Evolutionary conservation across 1,140 invertebrate species (phyloP).

Genomic region (Charaxes varanes): DNA sequence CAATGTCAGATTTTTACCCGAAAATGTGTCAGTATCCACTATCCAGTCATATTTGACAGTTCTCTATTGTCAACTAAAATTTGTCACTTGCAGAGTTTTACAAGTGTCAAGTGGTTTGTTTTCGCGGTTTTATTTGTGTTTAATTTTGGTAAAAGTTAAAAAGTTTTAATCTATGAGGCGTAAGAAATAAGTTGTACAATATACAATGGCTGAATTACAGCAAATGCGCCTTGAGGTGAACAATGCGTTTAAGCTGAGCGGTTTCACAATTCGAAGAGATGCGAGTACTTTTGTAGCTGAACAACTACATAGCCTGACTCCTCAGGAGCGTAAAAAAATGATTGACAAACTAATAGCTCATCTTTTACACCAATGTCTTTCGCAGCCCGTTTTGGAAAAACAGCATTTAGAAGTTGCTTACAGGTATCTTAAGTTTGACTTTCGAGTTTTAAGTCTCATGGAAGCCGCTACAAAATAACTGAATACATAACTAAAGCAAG

Average conservation of each 20-base stretch:
- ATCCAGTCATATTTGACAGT: too few relatives aligned
- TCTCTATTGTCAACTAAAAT: too few relatives aligned
- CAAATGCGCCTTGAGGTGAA: conserved; percentile 49
- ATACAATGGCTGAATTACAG: conserved; percentile 42
- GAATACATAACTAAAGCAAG: too few relatives aligned
- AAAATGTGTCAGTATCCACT: too few relatives aligned
- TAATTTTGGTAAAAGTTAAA: neutral
- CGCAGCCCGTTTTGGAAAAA: conserved; percentile 81
- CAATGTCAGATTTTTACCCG: too few relatives aligned
- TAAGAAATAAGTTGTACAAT: neutral
- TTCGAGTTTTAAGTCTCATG: too few relatives aligned
- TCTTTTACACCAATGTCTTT: conserved; percentile 81
- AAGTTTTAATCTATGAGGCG: neutral
- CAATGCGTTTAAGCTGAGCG: conserved; percentile 59
- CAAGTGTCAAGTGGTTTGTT: too few relatives aligned
- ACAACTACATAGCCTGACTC: conserved; percentile 55
- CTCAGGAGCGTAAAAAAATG: conserved; percentile 63
- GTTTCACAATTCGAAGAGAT: conserved; percentile 57
- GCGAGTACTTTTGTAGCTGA: conserved; percentile 68
- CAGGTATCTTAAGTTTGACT: neutral
- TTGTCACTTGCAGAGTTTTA: too few relatives aligned
- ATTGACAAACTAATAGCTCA: conserved; percentile 74
- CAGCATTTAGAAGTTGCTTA: conserved; percentile 82
- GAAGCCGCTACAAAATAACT: too few relatives aligned
- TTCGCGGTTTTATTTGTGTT: conserved; percentile 7